Evolutionary conservation across 2,797 vertebrate species (phyloP), one percentile per base, ranked within the genome.

Genomic region (Notolepis coatsorum): DNA sequence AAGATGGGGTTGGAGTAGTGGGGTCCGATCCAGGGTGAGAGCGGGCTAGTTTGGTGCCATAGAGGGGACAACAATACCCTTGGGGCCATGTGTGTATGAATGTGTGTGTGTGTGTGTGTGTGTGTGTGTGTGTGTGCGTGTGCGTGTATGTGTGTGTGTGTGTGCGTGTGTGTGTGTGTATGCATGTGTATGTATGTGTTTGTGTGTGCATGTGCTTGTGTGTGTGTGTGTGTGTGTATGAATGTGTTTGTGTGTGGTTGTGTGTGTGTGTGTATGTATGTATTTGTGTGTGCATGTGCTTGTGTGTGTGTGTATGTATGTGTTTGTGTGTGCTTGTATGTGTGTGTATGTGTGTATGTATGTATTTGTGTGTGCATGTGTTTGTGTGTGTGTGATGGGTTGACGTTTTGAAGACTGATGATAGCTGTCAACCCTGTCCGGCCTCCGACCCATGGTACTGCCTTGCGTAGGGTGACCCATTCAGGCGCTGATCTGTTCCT

Each of bases 351-450:
- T 58, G 28, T 65, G 59, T 61, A 55, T 42, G 64, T 56, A 56
- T 64, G 54, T 68, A 35, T 51, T 31, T 50, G 71, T 67, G 53
- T 57, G 55, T 35, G 48, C 35, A 35, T 24, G 51, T 53, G 50
- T n/a, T 20, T 52, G 45, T 62, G 59, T 51, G 54, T 49, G 51
- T 42, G 56, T n/a, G 23, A 49, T 46, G 39, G 49, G 51, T 55
- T 43, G 30, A 49, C 45, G 71, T 65, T 45, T 59, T 64, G 56
- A 75, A 81, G 84, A 88, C 81, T 86, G 74, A 87, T 88, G 84
- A 61, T 47, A 8, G 76, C 80, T 87, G 85, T 87, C 82, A 84
- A 45, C 62, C 62, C 60, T 62, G 62, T 62, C 52, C 13, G 28
- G 79, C 67, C 75, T 56, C 65, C 75, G 55, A 75, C 75, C 77